Evolutionary conservation across 2,888 invertebrate species (phyloP), one percentile per base, ranked within the genome.

Genomic region (Minunthozetes semirufus): DNA sequence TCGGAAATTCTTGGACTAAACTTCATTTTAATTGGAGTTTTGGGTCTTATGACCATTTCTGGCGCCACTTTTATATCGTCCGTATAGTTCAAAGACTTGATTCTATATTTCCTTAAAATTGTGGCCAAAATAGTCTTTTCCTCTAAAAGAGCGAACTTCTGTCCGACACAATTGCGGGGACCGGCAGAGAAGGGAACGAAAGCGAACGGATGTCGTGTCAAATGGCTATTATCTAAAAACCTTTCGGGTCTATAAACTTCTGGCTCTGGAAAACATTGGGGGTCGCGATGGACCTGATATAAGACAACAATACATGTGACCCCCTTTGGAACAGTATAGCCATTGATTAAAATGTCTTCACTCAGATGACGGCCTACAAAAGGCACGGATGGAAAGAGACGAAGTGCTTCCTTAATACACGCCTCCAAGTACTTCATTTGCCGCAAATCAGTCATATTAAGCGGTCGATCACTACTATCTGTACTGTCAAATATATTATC

Each of bases 361-460:
- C 80, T 79, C 17, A 82, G 72, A 8, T 78, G 78, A 46, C 83
- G 76, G n/a, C 80, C 83, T 78, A 82, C 82, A 71, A 82, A 79
- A 8, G 83, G 83, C 15, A 83, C 83, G 17, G 83, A 81, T n/a
- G 84, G 83, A 71, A 79, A 83, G 9, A 84, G 66, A n/a, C 83
- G 78, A 25, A 83, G 78, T 5, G 81, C 80, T 78, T 84, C 83
- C 81, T 83, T 84, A 56, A 84, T 80, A 72, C 82, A 82, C 74
- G 82, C 81, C 75, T 84, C 83, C 38, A 84, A 78, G 77, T 84
- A 84, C 72, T 82, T 81, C 80, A 84, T 78, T 33, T 81, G 78
- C 17, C 72, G 59, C 59, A 76, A 27, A 19, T 75, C 72, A 8
- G n/a, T n/a, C n/a, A n/a, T n/a, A n/a, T n/a, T n/a, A n/a, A n/a